Evolutionary conservation across 2,888 invertebrate species (phyloP), one percentile per base, ranked within the genome.

Genomic region (Drosophila greeni): DNA sequence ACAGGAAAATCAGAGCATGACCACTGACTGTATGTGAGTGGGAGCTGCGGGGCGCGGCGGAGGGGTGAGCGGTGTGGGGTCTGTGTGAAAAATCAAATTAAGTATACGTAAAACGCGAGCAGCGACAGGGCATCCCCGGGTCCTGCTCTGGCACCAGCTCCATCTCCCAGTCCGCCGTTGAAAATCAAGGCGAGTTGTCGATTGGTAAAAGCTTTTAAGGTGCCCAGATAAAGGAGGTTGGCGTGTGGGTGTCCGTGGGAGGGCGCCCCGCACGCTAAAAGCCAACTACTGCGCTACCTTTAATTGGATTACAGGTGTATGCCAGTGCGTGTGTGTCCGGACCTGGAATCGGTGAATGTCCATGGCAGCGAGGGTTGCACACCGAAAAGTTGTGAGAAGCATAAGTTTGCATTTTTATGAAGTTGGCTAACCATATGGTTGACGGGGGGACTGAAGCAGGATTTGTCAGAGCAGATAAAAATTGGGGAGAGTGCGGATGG

Each of bases 361-460:
- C 57, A 49, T 49, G 49, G 52, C 61, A 66, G 52, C 62, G 69
- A 67, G 61, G 64, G 61, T 69, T 65, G 74, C 66, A 62, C 65
- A 66, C 77, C 75, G 62, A 62, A 77, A 77, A 80, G 75, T 80
- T 78, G 75, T 69, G 78, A 75, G 74, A 72, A 84, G 74, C 81
- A 82, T 80, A 83, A 83, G 81, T 84, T 78, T 84, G 78, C 82
- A 84, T 84, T 84, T 83, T 84, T 84, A 83, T 83, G 72, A 76
- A 82, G 76, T 77, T 78, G 69, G 70, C 66, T 76, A 61, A 68
- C 76, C 79, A 81, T 81, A 81, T 79, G 82, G 68, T 58, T 62
- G 58, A 62, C 54, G 29, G 66, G 64, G 71, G 69, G 7, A 31
- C 5, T 18, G 12, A 29, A 20, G 26, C 24, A 4, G 20, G 57